Percentiles rank a stretch among this genome's conserved stretches.
Conservation (phyloP, 2,888 invertebrate species). For the Orthosia cruda region DNA sequence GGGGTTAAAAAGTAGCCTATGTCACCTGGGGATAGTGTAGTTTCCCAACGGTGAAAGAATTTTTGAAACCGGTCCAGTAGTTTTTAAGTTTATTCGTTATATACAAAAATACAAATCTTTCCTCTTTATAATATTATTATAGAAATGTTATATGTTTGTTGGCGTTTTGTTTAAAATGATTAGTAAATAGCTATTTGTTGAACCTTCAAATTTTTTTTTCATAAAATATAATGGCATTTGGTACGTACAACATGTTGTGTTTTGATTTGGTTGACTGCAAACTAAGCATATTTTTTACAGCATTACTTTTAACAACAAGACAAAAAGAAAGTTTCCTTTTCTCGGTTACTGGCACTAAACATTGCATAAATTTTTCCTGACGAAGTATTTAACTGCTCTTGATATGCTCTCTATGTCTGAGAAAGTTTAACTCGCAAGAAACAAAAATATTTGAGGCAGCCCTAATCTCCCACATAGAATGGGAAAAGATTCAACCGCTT, state of each 20-base stretch:
- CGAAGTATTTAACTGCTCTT: not conserved
- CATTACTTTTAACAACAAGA: not conserved
- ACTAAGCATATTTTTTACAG: no score
- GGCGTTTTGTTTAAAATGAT: no score
- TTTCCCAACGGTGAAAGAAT: no score
- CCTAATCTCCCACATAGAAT: constrained; percentile 37
- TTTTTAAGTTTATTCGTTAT: no score
- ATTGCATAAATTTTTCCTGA: not conserved
- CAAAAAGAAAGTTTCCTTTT: not conserved
- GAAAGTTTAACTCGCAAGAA: not conserved
- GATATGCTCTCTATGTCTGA: not conserved
- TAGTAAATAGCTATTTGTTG: not conserved
- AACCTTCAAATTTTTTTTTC: not conserved
- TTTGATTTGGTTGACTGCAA: not conserved
- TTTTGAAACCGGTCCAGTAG: no score
- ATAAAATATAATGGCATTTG: not conserved
- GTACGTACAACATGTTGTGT: not conserved
- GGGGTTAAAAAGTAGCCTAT: no score
- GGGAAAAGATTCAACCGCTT: constrained; percentile 47
- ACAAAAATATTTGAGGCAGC: constrained; percentile 17
- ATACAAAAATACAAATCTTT: no score
- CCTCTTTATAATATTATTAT: no score
- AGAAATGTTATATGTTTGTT: no score
- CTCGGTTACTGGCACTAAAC: not conserved
- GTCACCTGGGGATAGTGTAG: no score